Base-by-base conservation (phyloP, 2,888 invertebrate genomes). In the Cactoblastis cactorum region DNA sequence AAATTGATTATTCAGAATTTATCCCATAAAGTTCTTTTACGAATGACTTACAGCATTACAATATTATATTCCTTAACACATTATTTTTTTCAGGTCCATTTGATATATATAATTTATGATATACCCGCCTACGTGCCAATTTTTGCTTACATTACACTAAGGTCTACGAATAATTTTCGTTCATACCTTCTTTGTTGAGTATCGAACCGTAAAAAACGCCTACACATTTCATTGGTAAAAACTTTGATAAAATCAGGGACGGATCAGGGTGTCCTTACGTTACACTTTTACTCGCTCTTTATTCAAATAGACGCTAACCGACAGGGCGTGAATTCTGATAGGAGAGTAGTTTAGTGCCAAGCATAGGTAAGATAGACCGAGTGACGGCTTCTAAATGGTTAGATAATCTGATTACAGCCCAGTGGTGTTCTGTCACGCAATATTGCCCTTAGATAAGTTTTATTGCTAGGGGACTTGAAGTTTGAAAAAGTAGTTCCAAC, bases 351-450 rank as follows among this genome's bases (percentile, higher is more conserved):
- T 80, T 77, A 79, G 72, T 75, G 49, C 43, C 54, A 37, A 53
- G 53, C 51, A 55, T 28, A 49, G 37, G 37, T 37, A 37, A 41
- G 45, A 53, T 51, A 52, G 48, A 15, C 39, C 45, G 56, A 61
- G 60, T 58, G 57, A 55, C 61, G 63, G 58, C 57, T 61, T 58
- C 62, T 65, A 67, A 70, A 74, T 64, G 67, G 69, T 65, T 66
- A 72, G 72, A 77, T 80, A 73, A 77, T 74, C 80, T 71, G 81
- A 82, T 83, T 78, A 72, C 69, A 58, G 58, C 60, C 58, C 62
- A 77, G 74, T 75, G 63, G 77, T 71, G 72, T 76, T 74, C 79
- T 74, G 82, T 81, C 83, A 84, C 83, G 83, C 84, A 72, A 83
- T 74, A 74, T 67, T 66, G 59, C 61, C 64, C 53, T 53, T 54